These are phyloP conservation scores for Polymixis flavicincta DNA, from an alignment of 2,888 invertebrate species.

Conservation along the genomic window DNA sequence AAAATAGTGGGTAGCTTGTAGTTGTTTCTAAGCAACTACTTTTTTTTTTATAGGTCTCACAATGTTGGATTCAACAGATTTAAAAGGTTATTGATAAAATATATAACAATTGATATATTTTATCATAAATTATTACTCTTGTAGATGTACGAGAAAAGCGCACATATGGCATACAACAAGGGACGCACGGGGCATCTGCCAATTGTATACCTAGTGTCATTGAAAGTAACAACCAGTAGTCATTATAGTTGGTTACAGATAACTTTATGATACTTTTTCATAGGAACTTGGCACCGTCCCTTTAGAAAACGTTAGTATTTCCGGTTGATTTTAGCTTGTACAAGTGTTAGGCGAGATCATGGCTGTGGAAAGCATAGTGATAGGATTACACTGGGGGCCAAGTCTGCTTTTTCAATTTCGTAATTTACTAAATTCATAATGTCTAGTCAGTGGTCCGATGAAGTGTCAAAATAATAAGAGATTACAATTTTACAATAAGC, in stretches of 20 bases:
- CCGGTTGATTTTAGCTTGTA: constrained; percentile 30
- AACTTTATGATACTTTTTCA: constrained; percentile 24
- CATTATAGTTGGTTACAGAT: constrained; percentile 48
- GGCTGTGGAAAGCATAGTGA: background rate
- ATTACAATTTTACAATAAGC: background rate
- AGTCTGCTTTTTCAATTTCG: background rate
- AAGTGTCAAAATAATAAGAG: background rate
- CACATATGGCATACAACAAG: background rate
- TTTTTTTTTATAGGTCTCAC: too few species aligned
- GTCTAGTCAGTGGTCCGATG: background rate
- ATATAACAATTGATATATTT: too few species aligned
- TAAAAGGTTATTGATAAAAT: too few species aligned
- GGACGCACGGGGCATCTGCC: constrained; percentile 19
- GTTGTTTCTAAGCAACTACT: too few species aligned
- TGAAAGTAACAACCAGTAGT: constrained; percentile 3
- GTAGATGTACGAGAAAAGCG: background rate
- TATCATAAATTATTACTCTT: too few species aligned
- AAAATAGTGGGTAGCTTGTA: too few species aligned
- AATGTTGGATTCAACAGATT: too few species aligned
- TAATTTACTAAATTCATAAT: background rate
- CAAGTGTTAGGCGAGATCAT: background rate
- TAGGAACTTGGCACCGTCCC: constrained; percentile 49
- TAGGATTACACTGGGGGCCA: background rate
- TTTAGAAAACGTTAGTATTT: constrained; percentile 48
- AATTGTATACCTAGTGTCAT: constrained; percentile 21